A percentile compares a stretch with the other conserved stretches of the same genome.
These are phyloP conservation scores for Hystrix cristata DNA, from an alignment of 2,113 vertebrate genomes.

Conservation along the genomic window DNA sequence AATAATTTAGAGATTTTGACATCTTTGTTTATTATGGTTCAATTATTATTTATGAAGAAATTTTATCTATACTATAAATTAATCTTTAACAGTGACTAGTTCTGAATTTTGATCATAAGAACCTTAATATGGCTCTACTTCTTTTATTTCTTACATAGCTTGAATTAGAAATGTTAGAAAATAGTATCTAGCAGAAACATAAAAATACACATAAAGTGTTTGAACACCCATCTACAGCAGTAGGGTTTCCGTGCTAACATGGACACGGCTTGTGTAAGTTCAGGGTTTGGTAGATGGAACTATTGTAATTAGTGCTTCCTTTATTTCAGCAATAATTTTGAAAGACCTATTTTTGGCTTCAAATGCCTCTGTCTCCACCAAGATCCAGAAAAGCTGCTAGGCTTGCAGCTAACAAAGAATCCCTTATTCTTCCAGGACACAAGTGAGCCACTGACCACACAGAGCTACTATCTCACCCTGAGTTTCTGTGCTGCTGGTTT, in stretches of 20 bases:
- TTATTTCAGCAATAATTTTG: conserved; percentile 53
- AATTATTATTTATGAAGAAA: conserved; percentile 18
- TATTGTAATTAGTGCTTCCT: conserved; percentile 31
- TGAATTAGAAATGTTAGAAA: not conserved
- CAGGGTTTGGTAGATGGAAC: not conserved
- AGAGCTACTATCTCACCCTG: conserved; percentile 15
- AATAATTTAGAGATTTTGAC: not conserved
- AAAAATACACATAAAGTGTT: not conserved
- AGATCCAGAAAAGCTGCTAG: conserved; percentile 59
- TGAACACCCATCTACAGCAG: not conserved
- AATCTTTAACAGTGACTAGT: not conserved
- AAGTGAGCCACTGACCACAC: conserved; percentile 1
- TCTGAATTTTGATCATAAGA: conserved; percentile 45
- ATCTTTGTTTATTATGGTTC: conserved; percentile 11
- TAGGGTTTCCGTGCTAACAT: not conserved
- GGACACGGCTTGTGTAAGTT: not conserved
- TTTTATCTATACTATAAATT: not conserved
- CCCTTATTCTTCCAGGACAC: conserved; percentile 57
- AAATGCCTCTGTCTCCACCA: conserved; percentile 62
- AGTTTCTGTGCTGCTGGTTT: conserved; percentile 23
- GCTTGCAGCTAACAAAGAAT: conserved; percentile 72
- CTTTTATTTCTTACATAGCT: not conserved
- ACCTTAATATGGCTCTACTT: not conserved
- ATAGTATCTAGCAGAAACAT: not conserved
- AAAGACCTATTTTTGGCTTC: conserved; percentile 50